Evolutionary conservation across 2,113 vertebrate species (phyloP), one percentile per base, ranked within the genome.

Genomic region (Copsychus sechellarum): DNA sequence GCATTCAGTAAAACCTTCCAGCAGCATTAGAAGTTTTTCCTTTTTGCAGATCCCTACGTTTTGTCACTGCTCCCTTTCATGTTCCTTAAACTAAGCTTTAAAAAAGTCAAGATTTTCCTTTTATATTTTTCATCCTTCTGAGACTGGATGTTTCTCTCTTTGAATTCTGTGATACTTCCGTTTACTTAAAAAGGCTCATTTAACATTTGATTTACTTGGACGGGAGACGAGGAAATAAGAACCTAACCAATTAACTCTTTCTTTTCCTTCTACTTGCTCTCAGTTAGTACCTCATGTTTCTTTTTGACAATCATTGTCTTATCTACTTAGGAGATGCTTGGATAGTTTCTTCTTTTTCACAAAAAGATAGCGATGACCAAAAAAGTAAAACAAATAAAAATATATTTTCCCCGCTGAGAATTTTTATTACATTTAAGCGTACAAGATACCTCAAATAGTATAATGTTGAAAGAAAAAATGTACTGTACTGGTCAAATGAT

Each of bases 91-190:
- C 22, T 48, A 47, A 45, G 22, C 28, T 91, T 73, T 42, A 73
- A 80, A 73, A 72, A 61, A 65, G 34, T 48, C 7, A n/a, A 17
- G n/a, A 53, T 38, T 38, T 93, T 65, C 42, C 20, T 91, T 93
- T 82, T 53, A 42, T 76, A 64, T 86, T 88, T 62, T 69, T 91
- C 45, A 64, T 91, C 53, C 54, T 96, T 86, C 81, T 96, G 72
- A 77, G 69, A 29, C 71, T 91, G 82, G 71, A 91, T 96, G 65
- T 77, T 97, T 82, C 74, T 94, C 38, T 92, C 17, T 56, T 47
- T 86, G 57, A 83, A 94, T 81, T 91, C 33, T 58, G n/a, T 94
- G 60, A 14, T 83, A 25, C 15, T 96, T 95, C n/a, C 23, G 6
- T 93, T 62, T 42, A 57, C 64, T 67, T 71, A 61, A 95, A 90